Base-by-base conservation (phyloP, 2,113 vertebrate species). In the Gobiocypris rarus region DNA sequence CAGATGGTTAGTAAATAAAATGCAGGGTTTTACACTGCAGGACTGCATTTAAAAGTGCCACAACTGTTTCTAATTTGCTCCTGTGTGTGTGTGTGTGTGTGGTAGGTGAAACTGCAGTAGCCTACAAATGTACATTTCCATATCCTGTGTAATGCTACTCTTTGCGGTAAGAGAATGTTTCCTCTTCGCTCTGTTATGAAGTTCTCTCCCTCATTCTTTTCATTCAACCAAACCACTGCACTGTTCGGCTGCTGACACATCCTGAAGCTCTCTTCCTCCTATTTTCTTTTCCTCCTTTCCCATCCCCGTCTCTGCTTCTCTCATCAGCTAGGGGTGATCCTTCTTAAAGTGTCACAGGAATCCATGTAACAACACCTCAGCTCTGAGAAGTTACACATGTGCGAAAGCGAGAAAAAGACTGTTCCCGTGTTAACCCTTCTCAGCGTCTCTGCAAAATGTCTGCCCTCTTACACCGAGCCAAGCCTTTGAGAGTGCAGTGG, bases 201-300 rank as follows among this genome's bases (percentile, higher is more conserved):
- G 43, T 58, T 84, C 43, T 86, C 81, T 89, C 87, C 86, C 93
- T 92, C 88, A 87, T 91, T 87, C 87, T 89, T 89, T 89, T 85
- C 75, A 28, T 91, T 87, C 90, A 89, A 85, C 86, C 85, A 78
- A 76, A 86, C 83, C 84, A 84, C 90, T 22, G 91, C 91, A 90
- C 92, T 59, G 5, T 89, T 9, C 88, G 84, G 70, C 79, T 87
- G 93, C 93, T 92, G 92, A 94, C 87, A 88, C 82, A 91, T 89
- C 87, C 86, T 91, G 88, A 87, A 82, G 78, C 84, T 86, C 63
- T 83, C 34, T 84, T 90, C 87, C 85, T 88, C 81, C 79, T 80
- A n/a, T 82, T 59, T 70, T 61, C 34, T 73, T 74, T 69, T 45
- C 5, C 11, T 77, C 54, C 52, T 43, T 63, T 74, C 45, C 48